Conservation (phyloP, 2,888 invertebrate species). For the Tetropium fuscum region DNA sequence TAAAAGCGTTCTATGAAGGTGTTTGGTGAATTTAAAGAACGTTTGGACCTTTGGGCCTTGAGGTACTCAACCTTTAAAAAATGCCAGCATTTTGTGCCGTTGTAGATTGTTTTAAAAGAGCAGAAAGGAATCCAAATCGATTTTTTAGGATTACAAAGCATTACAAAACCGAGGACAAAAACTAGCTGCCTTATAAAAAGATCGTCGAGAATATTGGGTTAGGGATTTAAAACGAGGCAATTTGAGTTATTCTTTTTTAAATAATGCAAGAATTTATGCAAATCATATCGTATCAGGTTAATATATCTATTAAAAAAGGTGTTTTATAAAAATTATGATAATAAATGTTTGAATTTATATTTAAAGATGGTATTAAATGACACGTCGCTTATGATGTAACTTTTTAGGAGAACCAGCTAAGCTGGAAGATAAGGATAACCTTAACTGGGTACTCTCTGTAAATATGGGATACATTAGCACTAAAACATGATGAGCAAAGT, state of each 20-base stretch:
- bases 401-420: background rate
- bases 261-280: background rate
- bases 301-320: background rate
- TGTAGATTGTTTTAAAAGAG: background rate
- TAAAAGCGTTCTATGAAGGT: too few species aligned
- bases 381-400: too few species aligned
- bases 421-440: background rate
- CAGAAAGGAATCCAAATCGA: background rate
- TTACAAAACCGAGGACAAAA: background rate
- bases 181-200: background rate
- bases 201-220: background rate
- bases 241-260: background rate
- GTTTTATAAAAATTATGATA: too few species aligned
- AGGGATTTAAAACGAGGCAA: background rate
- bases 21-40: too few species aligned
- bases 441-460: background rate
- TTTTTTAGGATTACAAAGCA: background rate
- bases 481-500: background rate
- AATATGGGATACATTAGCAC: background rate
- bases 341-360: too few species aligned
- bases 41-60: too few species aligned
- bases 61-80: too few species aligned
- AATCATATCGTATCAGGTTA: background rate
- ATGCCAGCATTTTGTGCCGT: background rate
- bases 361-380: too few species aligned